Conservation (phyloP, 2,113 vertebrate species). For the Lota lota region DNA sequence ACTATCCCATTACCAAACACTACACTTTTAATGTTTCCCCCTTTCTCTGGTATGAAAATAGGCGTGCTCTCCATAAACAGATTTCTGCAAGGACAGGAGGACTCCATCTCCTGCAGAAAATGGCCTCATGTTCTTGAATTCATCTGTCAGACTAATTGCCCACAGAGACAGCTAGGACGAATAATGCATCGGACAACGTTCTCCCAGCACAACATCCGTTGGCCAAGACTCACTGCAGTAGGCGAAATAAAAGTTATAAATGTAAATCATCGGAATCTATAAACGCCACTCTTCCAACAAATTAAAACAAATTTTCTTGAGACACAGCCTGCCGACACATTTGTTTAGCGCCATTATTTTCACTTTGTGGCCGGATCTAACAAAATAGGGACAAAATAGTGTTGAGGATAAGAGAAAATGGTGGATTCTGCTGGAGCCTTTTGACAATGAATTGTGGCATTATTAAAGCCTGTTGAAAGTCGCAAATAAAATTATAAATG, state of each 20-base stretch:
- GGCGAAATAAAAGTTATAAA: conserved; percentile 46
- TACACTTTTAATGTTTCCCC: conserved; percentile 56
- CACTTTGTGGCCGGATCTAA: conserved; percentile 35
- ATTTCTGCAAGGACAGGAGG: conserved; percentile 49
- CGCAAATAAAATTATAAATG: no score
- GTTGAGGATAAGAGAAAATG: no score
- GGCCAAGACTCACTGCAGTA: conserved; percentile 46
- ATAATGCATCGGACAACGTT: conserved; percentile 51
- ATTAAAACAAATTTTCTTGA: conserved; percentile 48
- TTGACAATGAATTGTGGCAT: no score
- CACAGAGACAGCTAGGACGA: conserved; percentile 51
- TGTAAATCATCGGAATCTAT: conserved; percentile 49
- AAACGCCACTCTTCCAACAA: conserved; percentile 37
- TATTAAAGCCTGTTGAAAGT: no score
- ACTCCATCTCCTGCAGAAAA: conserved; percentile 57
- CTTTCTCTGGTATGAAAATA: conserved; percentile 50
- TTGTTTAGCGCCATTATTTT: conserved; percentile 4
- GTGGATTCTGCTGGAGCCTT: no score
- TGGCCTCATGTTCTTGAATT: conserved; percentile 63
- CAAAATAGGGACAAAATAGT: conserved; percentile 14
- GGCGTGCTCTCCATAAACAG: conserved; percentile 38
- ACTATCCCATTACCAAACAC: conserved; percentile 48
- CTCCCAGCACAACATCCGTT: conserved; percentile 38
- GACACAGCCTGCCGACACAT: conserved; percentile 20
- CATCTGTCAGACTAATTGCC: conserved; percentile 65